phyloP scores from a whole-genome alignment of 2,888 invertebrate species.

The Leptopterna dolabrata region DNA sequence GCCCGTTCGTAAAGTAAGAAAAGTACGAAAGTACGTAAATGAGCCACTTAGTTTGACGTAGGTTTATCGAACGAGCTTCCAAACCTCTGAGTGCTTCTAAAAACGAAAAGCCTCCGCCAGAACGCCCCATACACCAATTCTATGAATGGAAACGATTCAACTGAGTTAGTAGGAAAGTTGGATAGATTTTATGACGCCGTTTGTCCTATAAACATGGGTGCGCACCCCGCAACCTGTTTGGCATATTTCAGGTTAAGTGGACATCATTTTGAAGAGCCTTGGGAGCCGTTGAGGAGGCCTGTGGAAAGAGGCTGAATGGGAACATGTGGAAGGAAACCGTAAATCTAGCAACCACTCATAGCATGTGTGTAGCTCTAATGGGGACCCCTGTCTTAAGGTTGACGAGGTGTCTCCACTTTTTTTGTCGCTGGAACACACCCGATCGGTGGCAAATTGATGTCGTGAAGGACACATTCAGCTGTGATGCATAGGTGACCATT shows the following conservation, averaged over 20 bases:
- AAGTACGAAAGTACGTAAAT: too few species aligned
- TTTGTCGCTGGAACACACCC: background rate
- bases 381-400: background rate
- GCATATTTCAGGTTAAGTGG: slow-evolving; percentile 54
- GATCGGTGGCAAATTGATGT: background rate
- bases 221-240: slow-evolving; percentile 41
- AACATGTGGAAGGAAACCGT: slow-evolving; percentile 53
- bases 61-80: too few species aligned
- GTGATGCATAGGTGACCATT: too few species aligned
- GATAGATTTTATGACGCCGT: slow-evolving; percentile 49
- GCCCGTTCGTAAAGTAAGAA: too few species aligned
- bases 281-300: slow-evolving; percentile 27
- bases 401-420: background rate
- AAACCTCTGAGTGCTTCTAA: too few species aligned
- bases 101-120: too few species aligned
- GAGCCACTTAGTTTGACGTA: too few species aligned
- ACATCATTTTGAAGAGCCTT: slow-evolving; percentile 40
- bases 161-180: slow-evolving; percentile 21
- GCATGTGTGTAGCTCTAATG: slow-evolving; percentile 29
- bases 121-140: background rate
- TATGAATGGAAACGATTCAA: slow-evolving; percentile 16
- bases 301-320: slow-evolving; percentile 36
- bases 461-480: background rate
- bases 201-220: slow-evolving; percentile 43
- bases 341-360: slow-evolving; percentile 35